These are phyloP conservation scores for Cydia fagiglandana DNA, from an alignment of 1,140 invertebrate species.

Conservation along the genomic window DNA sequence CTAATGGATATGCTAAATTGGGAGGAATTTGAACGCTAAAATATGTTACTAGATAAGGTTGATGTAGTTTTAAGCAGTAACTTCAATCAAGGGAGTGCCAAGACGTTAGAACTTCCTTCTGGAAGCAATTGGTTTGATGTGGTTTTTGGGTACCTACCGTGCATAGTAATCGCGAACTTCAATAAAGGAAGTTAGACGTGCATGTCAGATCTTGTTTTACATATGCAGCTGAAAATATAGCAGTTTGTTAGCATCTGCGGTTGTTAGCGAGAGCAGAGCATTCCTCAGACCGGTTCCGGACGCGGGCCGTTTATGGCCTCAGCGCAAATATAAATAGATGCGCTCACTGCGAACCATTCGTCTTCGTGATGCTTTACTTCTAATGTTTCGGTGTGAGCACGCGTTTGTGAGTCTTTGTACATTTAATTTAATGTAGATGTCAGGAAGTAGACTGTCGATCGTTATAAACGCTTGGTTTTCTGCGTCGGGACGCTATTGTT, in stretches of 20 bases:
- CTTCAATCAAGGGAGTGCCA: background rate
- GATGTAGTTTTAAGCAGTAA: background rate
- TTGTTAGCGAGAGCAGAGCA: conserved; percentile 67
- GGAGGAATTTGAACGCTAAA: background rate
- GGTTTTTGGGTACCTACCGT: background rate
- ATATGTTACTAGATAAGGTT: background rate
- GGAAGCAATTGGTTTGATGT: background rate
- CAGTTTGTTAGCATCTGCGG: conserved; percentile 58
- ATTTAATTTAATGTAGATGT: background rate
- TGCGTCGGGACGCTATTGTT: background rate
- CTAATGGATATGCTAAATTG: conserved; percentile 10
- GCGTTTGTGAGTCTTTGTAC: conserved; percentile 3
- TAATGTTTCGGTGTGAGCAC: conserved; percentile 39
- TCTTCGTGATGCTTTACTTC: conserved; percentile 66
- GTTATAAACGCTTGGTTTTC: background rate
- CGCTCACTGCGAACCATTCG: conserved; percentile 65
- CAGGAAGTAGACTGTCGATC: conserved; percentile 4
- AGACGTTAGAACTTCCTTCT: background rate
- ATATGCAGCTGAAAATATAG: conserved; percentile 22
- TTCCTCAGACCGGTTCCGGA: conserved; percentile 71
- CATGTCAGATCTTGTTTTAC: background rate
- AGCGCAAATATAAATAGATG: conserved; percentile 75
- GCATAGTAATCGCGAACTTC: background rate
- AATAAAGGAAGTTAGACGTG: background rate
- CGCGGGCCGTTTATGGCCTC: conserved; percentile 67